phyloP scores from a whole-genome alignment of 2,113 vertebrate species.

The Hyperopisus bebe region DNA sequence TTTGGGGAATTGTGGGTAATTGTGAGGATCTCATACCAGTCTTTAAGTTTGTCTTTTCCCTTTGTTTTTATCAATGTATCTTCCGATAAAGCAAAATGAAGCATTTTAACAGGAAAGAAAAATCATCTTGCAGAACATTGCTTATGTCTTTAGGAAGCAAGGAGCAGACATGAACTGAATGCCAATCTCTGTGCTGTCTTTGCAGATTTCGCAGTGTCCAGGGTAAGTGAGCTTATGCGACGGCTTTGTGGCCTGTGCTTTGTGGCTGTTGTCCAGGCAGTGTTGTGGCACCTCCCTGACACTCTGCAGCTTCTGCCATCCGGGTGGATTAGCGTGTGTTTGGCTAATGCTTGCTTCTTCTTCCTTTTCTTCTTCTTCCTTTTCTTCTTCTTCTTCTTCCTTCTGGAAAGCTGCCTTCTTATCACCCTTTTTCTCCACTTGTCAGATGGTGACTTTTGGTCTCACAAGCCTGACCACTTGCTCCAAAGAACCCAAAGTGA shows the following conservation, averaged over 20 bases:
- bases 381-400: background rate
- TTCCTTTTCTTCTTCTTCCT: background rate
- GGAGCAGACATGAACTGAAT: background rate
- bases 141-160: background rate
- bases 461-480: background rate
- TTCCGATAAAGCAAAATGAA: background rate
- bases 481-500: background rate
- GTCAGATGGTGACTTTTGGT: conserved; percentile 9
- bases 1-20: background rate
- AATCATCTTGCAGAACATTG: background rate
- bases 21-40: background rate
- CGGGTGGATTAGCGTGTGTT: conserved; percentile 21
- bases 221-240: conserved; percentile 48
- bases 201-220: conserved; percentile 53
- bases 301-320: conserved; percentile 27
- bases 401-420: conserved; percentile 25
- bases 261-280: conserved; percentile 26
- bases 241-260: conserved; percentile 32
- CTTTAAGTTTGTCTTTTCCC: background rate
- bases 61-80: background rate
- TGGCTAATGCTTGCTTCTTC: conserved; percentile 18
- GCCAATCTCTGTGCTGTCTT: conserved; percentile 42
- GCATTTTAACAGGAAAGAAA: background rate
- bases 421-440: background rate
- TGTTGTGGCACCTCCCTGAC: conserved; percentile 32